Conservation (phyloP, 2,797 vertebrate species). For the Muscicapa striata region DNA sequence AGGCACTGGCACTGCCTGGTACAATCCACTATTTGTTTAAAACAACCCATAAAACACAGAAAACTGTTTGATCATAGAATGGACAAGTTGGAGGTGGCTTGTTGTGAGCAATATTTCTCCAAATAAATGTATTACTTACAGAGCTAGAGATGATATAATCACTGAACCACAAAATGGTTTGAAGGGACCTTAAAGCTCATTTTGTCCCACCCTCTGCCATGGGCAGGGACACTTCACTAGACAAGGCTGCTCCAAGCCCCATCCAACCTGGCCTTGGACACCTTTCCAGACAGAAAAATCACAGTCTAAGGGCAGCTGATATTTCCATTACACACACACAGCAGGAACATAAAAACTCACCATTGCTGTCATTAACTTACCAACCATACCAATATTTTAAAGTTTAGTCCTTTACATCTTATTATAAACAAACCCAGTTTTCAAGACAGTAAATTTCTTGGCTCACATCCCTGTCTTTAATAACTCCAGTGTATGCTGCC, state of each 20-base stretch:
- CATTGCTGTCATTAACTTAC: background rate
- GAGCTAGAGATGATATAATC: background rate
- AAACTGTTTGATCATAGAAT: background rate
- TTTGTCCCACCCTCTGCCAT: background rate
- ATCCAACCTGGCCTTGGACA: background rate
- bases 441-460: background rate
- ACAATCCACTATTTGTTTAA: background rate
- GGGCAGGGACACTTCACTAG: background rate
- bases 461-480: background rate
- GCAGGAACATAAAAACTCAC: background rate
- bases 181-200: background rate
- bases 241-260: background rate
- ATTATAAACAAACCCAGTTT: background rate
- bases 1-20: background rate
- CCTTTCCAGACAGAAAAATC: background rate
- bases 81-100: fast-evolving
- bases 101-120: background rate
- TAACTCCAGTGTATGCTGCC: background rate
- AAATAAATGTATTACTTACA: background rate
- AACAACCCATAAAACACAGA: background rate
- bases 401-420: background rate
- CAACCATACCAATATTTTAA: background rate
- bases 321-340: background rate
- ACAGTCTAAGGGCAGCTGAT: background rate
- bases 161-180: background rate